A percentile compares a stretch with the other conserved stretches of the same genome.
phyloP scores from a whole-genome alignment of 2,888 invertebrate genomes.

The Orchestes rusci region DNA sequence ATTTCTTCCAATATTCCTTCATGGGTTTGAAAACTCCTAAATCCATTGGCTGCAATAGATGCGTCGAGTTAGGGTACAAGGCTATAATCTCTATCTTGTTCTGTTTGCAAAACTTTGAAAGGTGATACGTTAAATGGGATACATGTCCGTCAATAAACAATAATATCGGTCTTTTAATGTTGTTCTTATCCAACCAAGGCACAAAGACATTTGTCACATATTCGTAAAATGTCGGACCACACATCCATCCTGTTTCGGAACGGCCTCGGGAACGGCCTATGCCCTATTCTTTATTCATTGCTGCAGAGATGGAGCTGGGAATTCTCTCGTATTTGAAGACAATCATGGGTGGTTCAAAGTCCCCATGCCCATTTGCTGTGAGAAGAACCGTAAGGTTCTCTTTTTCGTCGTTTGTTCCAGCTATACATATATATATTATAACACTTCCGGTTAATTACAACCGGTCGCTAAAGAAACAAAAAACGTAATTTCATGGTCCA shows the following conservation, averaged over 20 bases:
- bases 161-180: too few relatives aligned
- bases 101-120: too few relatives aligned
- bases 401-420: constrained; percentile 21
- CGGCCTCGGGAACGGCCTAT: constrained; percentile 4
- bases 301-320: not conserved
- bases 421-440: too few relatives aligned
- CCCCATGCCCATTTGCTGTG: constrained; percentile 19
- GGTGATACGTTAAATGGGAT: too few relatives aligned
- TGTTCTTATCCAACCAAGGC: not conserved
- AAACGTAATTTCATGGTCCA: too few relatives aligned
- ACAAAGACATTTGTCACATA: not conserved
- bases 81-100: too few relatives aligned
- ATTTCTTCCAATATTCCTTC: constrained; percentile 26
- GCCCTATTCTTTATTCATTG: not conserved
- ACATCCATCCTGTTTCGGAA: constrained; percentile 5
- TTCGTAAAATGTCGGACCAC: constrained; percentile 1
- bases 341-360: constrained; percentile 8
- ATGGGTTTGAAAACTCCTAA: constrained; percentile 17
- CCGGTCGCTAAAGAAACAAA: too few relatives aligned
- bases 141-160: too few relatives aligned
- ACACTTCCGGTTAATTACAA: too few relatives aligned
- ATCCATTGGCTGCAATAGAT: constrained; percentile 22
- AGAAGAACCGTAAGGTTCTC: constrained; percentile 23
- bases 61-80: constrained; percentile 24
- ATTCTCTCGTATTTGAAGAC: constrained; percentile 16